Evolutionary conservation across 2,888 invertebrate genomes (phyloP), one percentile per base, ranked within the genome.

Genomic region (Leptopterna dolabrata): DNA sequence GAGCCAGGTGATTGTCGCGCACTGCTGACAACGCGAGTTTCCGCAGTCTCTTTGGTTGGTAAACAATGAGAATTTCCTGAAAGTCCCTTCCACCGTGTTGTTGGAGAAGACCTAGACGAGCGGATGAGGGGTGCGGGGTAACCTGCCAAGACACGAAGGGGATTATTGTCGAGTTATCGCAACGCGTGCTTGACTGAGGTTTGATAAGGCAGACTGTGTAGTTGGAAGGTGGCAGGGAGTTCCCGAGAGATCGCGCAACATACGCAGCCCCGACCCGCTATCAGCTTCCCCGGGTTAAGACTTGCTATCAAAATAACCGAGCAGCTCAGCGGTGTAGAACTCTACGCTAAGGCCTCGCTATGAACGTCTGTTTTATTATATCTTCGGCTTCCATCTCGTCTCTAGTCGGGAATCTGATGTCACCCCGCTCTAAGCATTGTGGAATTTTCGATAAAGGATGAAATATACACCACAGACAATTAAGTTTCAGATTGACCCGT

Each of bases 141-240:
- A 63, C 63, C 63, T 63, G 27, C 24, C 24, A 27, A 24, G 63
- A 63, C 63, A 24, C 63, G 63, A 27, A 24, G 63, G n/a, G 63
- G 63, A 63, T 63, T 63, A 63, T 63, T 63, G 63, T 63, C 63
- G 24, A 63, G 63, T 63, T 63, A 63, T 63, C 63, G 63, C 63
- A 27, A 63, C 63, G 63, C 63, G 24, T 63, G 63, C 63, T 63
- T 63, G 24, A 63, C 63, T 63, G 63, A 63, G 63, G 63, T 63
- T 63, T 63, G 63, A 63, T 63, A 63, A 63, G 63, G 63, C 63
- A 27, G 45, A 45, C 45, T n/a, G n/a, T n/a, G 11, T 16, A 6
- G 63, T 19, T 27, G 11, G 63, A 19, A 63, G 9, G 11, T 27
- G 63, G 63, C 24, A 24, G 24, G 11, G 63, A 63, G 63, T 63